These are phyloP conservation scores for Argopecten irradians DNA, from an alignment of 1,140 invertebrate genomes.

Conservation along the genomic window DNA sequence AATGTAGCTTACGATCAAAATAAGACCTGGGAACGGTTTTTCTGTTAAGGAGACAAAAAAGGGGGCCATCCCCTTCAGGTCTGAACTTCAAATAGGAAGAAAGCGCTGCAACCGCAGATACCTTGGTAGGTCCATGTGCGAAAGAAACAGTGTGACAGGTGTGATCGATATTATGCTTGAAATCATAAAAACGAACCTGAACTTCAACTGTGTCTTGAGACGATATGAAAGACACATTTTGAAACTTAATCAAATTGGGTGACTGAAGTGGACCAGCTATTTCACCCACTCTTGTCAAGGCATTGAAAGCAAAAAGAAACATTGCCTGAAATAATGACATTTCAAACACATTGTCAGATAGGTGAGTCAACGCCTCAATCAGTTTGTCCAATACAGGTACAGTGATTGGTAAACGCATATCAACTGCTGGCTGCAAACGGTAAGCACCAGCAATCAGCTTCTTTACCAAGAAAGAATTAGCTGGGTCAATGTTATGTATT, in stretches of 20 bases:
- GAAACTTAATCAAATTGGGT: background rate
- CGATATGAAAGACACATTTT: background rate
- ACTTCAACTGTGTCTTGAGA: background rate
- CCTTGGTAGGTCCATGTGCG: background rate
- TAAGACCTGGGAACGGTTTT: background rate
- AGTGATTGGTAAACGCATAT: slow-evolving; percentile 24
- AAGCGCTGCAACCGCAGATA: background rate
- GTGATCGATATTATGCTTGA: background rate
- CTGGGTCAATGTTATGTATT: background rate
- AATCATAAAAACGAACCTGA: background rate
- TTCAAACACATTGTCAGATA: background rate
- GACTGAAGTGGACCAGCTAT: background rate
- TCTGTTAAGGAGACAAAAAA: background rate
- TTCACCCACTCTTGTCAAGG: background rate
- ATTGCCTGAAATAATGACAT: slow-evolving; percentile 28
- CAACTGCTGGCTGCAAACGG: background rate
- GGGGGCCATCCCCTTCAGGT: background rate
- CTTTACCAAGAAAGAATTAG: background rate
- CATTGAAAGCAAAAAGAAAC: slow-evolving; percentile 32
- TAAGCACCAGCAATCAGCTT: slow-evolving; percentile 10
- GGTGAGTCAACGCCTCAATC: background rate
- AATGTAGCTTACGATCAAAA: background rate
- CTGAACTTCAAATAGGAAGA: background rate
- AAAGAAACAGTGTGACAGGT: background rate
- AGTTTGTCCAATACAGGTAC: slow-evolving; percentile 5